Conservation (phyloP, 2,797 vertebrate genomes). For the Discoglossus pictus region DNA sequence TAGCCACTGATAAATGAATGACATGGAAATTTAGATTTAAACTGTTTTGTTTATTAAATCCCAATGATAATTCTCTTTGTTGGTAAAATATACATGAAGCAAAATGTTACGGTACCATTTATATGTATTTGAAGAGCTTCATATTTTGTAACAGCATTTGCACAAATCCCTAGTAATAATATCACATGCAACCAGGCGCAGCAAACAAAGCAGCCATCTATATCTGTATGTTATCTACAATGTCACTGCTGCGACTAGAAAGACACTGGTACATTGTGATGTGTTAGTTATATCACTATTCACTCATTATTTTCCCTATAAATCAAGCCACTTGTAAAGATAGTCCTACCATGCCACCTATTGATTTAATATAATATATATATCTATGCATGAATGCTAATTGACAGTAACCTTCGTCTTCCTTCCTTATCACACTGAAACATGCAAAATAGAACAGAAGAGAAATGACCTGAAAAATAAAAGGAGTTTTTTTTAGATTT, state of each 20-base stretch:
- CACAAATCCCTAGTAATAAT: no score
- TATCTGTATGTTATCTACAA: neutral
- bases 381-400: conserved; percentile 14
- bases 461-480: conserved; percentile 12
- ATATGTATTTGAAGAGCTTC: no score
- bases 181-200: no score
- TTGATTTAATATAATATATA: conserved; percentile 35
- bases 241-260: neutral
- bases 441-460: conserved; percentile 19
- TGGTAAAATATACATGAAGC: no score
- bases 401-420: conserved; percentile 1
- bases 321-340: conserved; percentile 18
- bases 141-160: neutral
- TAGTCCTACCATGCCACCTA: conserved; percentile 29
- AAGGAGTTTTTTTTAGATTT: conserved; percentile 4
- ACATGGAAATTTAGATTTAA: no score
- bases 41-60: no score
- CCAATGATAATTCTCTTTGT: no score
- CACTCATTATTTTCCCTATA: conserved; percentile 7
- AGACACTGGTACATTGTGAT: neutral
- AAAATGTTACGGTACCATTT: no score
- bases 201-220: no score
- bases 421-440: conserved; percentile 25
- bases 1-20: no score
- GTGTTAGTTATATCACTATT: conserved; percentile 6